phyloP scores from a whole-genome alignment of 2,888 invertebrate genomes.

The Choristoneura rosaceana region DNA sequence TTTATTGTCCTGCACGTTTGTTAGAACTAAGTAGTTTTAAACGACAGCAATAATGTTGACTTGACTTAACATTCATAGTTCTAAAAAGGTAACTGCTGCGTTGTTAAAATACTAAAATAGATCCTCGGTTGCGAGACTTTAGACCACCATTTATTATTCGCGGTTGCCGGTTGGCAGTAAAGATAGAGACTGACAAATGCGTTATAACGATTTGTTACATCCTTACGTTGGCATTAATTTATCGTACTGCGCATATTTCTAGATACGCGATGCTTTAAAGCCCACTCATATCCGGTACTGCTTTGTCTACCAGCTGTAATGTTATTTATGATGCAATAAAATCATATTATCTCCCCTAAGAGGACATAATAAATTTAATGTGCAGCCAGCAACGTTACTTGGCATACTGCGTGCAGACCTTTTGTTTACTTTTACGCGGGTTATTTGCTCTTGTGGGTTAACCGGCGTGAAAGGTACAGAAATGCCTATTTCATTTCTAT shows the following conservation, averaged over 20 bases:
- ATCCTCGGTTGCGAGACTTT: not conserved
- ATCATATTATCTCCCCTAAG: conserved; percentile 24
- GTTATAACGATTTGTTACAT: conserved; percentile 17
- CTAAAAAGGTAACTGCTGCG: not conserved
- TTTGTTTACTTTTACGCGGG: not conserved
- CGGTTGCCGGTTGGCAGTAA: conserved; percentile 2
- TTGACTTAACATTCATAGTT: not conserved
- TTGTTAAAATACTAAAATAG: conserved; percentile 3
- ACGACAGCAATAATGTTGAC: too few species aligned
- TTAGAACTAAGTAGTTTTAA: not conserved
- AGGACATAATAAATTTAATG: conserved; percentile 20
- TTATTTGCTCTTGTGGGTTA: not conserved
- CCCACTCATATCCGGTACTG: conserved; percentile 19
- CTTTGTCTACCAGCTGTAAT: conserved; percentile 23
- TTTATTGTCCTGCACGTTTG: too few species aligned
- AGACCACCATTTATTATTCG: conserved; percentile 14
- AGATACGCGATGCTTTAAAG: conserved; percentile 16
- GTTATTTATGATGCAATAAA: conserved; percentile 26
- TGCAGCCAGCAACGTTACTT: not conserved
- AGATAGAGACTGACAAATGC: conserved; percentile 23
- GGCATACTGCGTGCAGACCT: conserved; percentile 3
- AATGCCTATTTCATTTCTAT: not conserved
- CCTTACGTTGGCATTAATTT: conserved; percentile 7
- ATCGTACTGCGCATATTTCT: conserved; percentile 12
- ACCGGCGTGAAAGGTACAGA: not conserved